Conservation (phyloP, 2,888 invertebrate genomes). For the Cremastinae sp. region DNA sequence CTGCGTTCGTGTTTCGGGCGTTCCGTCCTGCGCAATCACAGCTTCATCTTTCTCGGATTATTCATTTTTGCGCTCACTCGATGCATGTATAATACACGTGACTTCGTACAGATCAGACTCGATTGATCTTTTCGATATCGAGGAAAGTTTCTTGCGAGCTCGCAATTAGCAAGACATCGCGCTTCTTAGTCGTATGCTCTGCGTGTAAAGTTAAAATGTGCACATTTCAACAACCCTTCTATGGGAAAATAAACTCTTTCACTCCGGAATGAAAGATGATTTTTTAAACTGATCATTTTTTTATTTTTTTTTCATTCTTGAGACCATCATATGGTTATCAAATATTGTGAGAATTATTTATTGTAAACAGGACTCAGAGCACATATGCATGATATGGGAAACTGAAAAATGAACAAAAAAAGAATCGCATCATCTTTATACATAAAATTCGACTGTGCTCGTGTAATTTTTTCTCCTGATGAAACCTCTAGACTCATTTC, state of each 20-base stretch:
- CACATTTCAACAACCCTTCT: too few species aligned
- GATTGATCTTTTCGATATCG: conserved; percentile 45
- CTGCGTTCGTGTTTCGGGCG: conserved; percentile 54
- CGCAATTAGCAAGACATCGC: conserved; percentile 59
- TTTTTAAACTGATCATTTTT: conserved; percentile 57
- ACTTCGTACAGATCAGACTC: conserved; percentile 18
- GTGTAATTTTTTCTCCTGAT: too few species aligned
- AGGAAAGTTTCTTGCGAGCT: conserved; percentile 30
- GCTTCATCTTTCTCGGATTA: conserved; percentile 33
- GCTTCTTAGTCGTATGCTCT: conserved; percentile 28
- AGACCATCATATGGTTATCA: conserved; percentile 64
- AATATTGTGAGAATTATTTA: conserved; percentile 69
- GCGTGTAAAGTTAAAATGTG: background rate
- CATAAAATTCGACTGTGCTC: too few species aligned
- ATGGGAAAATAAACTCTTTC: too few species aligned
- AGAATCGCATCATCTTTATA: background rate
- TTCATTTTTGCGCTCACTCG: background rate
- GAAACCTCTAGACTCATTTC: too few species aligned
- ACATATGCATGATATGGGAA: conserved; percentile 19
- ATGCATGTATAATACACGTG: too few species aligned
- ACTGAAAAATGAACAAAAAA: background rate
- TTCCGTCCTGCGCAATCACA: conserved; percentile 46
- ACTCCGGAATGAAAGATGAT: too few species aligned
- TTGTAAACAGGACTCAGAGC: conserved; percentile 68
- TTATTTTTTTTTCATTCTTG: conserved; percentile 52